Conservation (phyloP, 2,888 invertebrate species). For the Escarpia spicata region DNA sequence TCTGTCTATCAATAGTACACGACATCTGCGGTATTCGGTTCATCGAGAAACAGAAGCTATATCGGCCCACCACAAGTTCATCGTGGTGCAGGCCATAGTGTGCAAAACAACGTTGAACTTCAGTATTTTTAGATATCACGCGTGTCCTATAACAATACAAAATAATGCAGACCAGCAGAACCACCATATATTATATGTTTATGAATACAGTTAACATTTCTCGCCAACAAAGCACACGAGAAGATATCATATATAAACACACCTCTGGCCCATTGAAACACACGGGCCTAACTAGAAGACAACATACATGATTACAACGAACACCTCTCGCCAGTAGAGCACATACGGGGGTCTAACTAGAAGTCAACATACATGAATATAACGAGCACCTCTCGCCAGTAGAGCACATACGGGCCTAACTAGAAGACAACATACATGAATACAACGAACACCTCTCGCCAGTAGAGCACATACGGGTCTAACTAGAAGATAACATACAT, state of each 20-base stretch:
- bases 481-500: too few relatives aligned
- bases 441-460: too few relatives aligned
- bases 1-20: not conserved
- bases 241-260: too few relatives aligned
- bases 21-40: not conserved
- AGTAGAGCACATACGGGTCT: too few relatives aligned
- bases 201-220: not conserved
- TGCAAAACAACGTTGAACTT: not conserved
- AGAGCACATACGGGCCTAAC: not conserved
- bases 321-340: too few relatives aligned
- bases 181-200: not conserved
- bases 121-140: not conserved
- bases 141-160: not conserved
- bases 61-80: not conserved
- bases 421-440: too few relatives aligned
- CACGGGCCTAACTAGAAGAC: too few relatives aligned
- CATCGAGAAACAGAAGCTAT: not conserved
- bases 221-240: not conserved
- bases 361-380: not conserved
- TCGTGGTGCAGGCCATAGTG: not conserved
- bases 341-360: too few relatives aligned
- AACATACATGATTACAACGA: too few relatives aligned
- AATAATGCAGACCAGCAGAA: not conserved
- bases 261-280: too few relatives aligned
- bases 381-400: not conserved